These are phyloP conservation scores for Sebastes steindachneri DNA, from an alignment of 2,797 vertebrate species.

Conservation along the genomic window DNA sequence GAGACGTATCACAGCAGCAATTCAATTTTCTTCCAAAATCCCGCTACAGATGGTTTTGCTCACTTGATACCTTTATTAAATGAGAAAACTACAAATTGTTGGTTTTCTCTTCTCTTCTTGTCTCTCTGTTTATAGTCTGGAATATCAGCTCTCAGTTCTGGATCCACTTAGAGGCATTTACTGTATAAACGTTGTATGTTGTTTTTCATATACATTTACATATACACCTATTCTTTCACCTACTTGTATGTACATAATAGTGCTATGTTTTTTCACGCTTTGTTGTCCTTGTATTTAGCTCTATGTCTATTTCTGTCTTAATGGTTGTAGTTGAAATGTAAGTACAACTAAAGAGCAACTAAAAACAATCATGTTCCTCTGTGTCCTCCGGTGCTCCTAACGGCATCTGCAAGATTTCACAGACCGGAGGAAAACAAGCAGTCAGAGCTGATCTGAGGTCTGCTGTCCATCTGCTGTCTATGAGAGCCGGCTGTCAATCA, in stretches of 20 bases:
- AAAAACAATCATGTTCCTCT: not conserved
- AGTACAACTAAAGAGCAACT: not conserved
- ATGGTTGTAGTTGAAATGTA: not conserved
- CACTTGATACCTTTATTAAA: not conserved
- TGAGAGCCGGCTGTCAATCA: no score
- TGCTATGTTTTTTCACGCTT: not conserved
- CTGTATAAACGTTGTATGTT: no score
- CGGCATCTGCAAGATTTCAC: no score
- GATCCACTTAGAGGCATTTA: not conserved
- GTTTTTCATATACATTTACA: not conserved
- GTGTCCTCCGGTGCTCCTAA: no score
- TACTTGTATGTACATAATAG: not conserved
- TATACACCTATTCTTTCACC: not conserved
- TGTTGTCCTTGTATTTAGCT: not conserved
- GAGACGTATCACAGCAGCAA: not conserved
- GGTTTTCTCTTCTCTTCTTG: not conserved
- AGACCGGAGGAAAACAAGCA: no score
- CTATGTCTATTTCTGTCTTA: not conserved
- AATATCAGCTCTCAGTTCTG: no score
- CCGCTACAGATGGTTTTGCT: not conserved
- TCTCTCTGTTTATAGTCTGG: not conserved
- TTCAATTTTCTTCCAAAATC: not conserved
- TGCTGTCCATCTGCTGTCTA: no score
- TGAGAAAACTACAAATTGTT: not conserved
- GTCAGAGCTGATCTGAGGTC: no score